Evolutionary conservation across 2,113 vertebrate species (phyloP).

Genomic region (Genyomyrus donnyi): DNA sequence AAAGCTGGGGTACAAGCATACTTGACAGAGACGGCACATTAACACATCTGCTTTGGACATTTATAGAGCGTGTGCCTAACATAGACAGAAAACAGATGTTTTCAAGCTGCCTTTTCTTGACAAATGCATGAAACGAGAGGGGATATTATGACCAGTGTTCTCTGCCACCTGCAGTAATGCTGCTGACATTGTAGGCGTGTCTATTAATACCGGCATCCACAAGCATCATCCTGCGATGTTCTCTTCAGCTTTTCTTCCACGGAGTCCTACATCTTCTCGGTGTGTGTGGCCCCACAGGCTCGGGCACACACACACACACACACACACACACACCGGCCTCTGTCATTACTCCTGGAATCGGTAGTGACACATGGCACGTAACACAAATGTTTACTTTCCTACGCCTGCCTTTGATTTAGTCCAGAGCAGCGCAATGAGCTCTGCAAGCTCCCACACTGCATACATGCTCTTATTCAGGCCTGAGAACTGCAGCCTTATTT

Average conservation of each 20-base stretch:
- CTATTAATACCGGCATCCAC: background rate
- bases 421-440: background rate
- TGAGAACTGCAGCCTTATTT: background rate
- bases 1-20: background rate
- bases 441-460: background rate
- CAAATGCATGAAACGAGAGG: background rate
- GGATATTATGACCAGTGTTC: background rate
- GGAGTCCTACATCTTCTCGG: background rate
- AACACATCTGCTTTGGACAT: slow-evolving; percentile 17
- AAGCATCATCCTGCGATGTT: background rate
- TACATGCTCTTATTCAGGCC: background rate
- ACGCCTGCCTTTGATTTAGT: slow-evolving; percentile 23
- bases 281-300: background rate
- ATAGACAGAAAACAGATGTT: background rate
- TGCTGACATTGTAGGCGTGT: background rate
- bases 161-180: background rate
- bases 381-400: slow-evolving; percentile 12
- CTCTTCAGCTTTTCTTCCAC: background rate
- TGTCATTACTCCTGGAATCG: slow-evolving; percentile 14
- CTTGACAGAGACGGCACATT: background rate
- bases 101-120: slow-evolving; percentile 1
- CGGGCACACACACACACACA: background rate
- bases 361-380: slow-evolving; percentile 19
- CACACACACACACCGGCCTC: slow-evolving; percentile 4
- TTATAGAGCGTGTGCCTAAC: slow-evolving; percentile 4